These are phyloP conservation scores for Lepilemur septentrionalis DNA, from an alignment of 2,797 vertebrate genomes.

Conservation along the genomic window DNA sequence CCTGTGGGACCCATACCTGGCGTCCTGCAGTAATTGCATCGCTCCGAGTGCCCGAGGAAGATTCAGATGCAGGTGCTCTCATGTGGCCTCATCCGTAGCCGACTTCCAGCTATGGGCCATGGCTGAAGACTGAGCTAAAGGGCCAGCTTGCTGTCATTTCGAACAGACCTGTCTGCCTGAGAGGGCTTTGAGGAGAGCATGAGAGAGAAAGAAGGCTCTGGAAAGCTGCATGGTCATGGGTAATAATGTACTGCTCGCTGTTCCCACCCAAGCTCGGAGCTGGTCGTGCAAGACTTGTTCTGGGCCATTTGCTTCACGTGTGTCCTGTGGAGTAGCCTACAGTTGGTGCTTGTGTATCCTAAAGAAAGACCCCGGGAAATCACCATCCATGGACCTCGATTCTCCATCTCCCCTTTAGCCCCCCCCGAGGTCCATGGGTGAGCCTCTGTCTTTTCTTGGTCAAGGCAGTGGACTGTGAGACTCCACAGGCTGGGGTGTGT, in stretches of 20 bases:
- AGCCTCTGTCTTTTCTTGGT: background rate
- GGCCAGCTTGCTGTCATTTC: background rate
- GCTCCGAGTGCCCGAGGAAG: background rate
- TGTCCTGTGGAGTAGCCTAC: background rate
- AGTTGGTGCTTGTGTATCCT: background rate
- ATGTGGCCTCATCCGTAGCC: background rate
- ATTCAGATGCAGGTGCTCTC: background rate
- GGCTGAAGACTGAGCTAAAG: background rate
- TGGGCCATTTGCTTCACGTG: background rate
- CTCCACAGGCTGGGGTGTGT: accelerated
- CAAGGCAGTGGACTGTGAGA: background rate
- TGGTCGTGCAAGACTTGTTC: background rate
- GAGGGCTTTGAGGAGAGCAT: background rate
- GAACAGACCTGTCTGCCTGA: slow-evolving; percentile 6
- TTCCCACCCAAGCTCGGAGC: background rate
- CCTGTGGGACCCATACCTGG: background rate
- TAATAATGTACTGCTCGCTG: background rate
- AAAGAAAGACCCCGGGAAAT: background rate
- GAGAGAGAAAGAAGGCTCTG: background rate
- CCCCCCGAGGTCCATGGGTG: background rate
- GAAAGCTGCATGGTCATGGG: background rate
- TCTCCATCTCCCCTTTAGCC: background rate
- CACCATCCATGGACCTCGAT: background rate
- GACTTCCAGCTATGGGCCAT: background rate
- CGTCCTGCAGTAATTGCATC: background rate